phyloP scores from a whole-genome alignment of 2,888 invertebrate genomes.

The Watsonalla binaria region DNA sequence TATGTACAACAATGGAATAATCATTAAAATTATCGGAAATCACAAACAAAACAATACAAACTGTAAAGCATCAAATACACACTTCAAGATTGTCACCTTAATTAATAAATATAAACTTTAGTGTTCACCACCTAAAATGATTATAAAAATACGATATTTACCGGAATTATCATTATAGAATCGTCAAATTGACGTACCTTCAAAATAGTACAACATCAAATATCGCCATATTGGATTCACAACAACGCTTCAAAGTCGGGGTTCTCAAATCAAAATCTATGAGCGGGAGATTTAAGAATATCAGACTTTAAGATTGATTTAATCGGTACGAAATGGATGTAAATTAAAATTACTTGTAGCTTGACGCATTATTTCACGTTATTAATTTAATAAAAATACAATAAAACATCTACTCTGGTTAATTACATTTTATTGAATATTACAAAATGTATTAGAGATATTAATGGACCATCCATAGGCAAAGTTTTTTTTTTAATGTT shows the following conservation, averaged over 20 bases:
- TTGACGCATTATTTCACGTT: too few species aligned
- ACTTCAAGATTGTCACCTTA: constrained; percentile 32
- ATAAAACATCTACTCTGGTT: too few species aligned
- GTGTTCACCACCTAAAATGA: constrained; percentile 34
- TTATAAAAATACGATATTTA: constrained; percentile 58
- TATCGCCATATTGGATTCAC: constrained; percentile 85
- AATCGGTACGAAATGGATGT: not conserved
- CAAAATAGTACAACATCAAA: constrained; percentile 78
- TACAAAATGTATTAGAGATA: not conserved
- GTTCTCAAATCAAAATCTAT: constrained; percentile 62
- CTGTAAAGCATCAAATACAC: constrained; percentile 61
- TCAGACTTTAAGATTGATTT: not conserved
- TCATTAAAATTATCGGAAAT: constrained; percentile 68
- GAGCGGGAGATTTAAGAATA: constrained; percentile 53
- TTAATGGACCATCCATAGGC: not conserved
- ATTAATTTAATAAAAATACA: too few species aligned
- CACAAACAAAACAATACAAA: constrained; percentile 78
- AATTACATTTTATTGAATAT: too few species aligned
- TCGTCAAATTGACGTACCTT: constrained; percentile 79
- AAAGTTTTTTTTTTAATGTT: too few species aligned
- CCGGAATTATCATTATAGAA: constrained; percentile 70
- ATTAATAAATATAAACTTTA: constrained; percentile 32
- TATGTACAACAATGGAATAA: constrained; percentile 54
- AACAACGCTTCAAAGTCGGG: constrained; percentile 82
- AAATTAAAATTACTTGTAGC: too few species aligned